A percentile compares a stretch with the other conserved stretches of the same genome.
Conservation (phyloP, 2,797 vertebrate species). For the Alcedo atthis region DNA sequence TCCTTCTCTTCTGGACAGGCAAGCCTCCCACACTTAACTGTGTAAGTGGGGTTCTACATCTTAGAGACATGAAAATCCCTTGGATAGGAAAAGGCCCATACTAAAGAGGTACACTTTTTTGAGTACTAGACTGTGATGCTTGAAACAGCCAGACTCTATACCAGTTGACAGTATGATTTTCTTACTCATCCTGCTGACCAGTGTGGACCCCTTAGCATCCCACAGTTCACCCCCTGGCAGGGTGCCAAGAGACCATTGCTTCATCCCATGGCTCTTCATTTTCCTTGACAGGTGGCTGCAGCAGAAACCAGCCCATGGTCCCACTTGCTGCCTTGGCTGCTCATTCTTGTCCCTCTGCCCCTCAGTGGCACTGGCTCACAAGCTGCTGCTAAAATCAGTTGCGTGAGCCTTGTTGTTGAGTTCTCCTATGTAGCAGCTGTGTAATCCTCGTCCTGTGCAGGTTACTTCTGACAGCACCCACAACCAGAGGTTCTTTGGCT, state of each 20-base stretch:
- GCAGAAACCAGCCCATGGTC: neutral
- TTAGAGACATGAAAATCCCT: neutral
- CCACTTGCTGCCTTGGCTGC: fast-evolving
- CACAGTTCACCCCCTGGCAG: fast-evolving
- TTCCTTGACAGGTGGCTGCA: neutral
- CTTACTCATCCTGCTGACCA: neutral
- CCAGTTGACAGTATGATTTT: neutral
- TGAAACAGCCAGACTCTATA: fast-evolving
- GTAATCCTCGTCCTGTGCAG: neutral
- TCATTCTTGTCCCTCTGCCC: neutral
- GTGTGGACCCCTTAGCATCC: neutral
- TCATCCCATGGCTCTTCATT: fast-evolving
- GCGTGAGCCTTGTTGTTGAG: fast-evolving
- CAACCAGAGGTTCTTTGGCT: conserved; percentile 19
- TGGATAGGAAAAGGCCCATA: neutral
- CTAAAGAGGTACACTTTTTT: neutral
- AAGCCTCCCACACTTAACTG: fast-evolving
- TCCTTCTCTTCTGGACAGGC: neutral
- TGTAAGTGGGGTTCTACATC: fast-evolving
- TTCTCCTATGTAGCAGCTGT: neutral
- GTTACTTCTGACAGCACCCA: neutral
- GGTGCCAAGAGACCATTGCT: fast-evolving
- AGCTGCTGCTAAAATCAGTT: fast-evolving
- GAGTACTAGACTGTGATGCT: too few relatives aligned
- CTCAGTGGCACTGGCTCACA: fast-evolving